These are phyloP conservation scores for Drosophila neotestacea DNA, from an alignment of 2,888 invertebrate species.

Conservation along the genomic window DNA sequence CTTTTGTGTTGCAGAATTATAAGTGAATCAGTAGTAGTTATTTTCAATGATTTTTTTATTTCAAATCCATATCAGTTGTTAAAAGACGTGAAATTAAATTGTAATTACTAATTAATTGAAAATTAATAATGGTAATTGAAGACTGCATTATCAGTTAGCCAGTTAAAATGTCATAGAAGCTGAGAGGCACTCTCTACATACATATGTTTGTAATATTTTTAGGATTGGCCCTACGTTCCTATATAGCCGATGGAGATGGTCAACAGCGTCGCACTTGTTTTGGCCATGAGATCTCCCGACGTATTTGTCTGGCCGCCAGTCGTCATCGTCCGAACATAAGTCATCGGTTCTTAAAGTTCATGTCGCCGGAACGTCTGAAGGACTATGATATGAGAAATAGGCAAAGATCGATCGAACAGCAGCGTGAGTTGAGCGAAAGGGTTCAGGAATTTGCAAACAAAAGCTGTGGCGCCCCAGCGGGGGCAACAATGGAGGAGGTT, in stretches of 20 bases:
- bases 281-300: slow-evolving; percentile 51
- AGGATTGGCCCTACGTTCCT: slow-evolving; percentile 56
- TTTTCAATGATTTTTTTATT: neutral
- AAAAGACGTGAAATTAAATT: neutral
- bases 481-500: slow-evolving; percentile 7
- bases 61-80: neutral
- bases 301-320: slow-evolving; percentile 32
- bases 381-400: slow-evolving; percentile 36
- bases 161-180: no score
- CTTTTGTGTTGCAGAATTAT: neutral
- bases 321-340: slow-evolving; percentile 11
- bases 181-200: neutral
- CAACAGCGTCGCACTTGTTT: slow-evolving; percentile 36
- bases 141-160: neutral
- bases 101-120: neutral
- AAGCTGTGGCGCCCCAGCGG: neutral
- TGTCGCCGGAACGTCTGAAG: slow-evolving; percentile 40
- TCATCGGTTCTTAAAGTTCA: slow-evolving; percentile 4
- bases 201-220: neutral
- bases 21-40: no score
- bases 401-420: slow-evolving; percentile 9
- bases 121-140: neutral
- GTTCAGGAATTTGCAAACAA: slow-evolving; percentile 15
- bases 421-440: slow-evolving; percentile 16
- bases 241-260: slow-evolving; percentile 40